Evolutionary conservation across 1,140 invertebrate genomes (phyloP).

Genomic region (Trichomalopsis sarcophagae): DNA sequence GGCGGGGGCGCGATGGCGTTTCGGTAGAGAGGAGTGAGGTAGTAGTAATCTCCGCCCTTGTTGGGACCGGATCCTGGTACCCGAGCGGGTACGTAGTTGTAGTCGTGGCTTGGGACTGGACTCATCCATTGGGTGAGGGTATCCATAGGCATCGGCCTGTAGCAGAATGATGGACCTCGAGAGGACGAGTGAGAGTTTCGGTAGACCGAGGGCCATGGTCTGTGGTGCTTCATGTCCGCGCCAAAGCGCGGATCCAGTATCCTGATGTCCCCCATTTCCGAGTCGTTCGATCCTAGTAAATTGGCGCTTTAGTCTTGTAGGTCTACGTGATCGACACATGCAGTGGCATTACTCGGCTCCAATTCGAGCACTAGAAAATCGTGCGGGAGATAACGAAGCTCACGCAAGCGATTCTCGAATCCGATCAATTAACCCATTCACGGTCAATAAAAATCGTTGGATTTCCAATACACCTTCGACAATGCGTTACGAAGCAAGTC

Average conservation of each 20-base stretch:
- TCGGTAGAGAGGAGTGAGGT: slow-evolving; percentile 81
- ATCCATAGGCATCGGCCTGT: slow-evolving; percentile 75
- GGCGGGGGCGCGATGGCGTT: slow-evolving; percentile 78
- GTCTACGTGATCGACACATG: too few species aligned
- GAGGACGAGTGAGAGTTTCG: slow-evolving; percentile 71
- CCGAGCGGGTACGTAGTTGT: slow-evolving; percentile 74
- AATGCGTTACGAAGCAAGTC: not conserved
- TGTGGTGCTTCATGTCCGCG: slow-evolving; percentile 64
- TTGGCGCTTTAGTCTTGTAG: too few species aligned
- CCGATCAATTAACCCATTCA: not conserved
- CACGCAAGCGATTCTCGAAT: too few species aligned
- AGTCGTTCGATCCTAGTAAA: not conserved
- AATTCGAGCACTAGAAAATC: too few species aligned
- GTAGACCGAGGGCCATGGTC: slow-evolving; percentile 79
- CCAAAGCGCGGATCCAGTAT: slow-evolving; percentile 71
- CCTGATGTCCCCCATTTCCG: slow-evolving; percentile 69
- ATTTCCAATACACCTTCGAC: not conserved
- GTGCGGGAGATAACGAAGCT: too few species aligned
- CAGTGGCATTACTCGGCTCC: too few species aligned
- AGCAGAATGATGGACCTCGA: slow-evolving; percentile 76
- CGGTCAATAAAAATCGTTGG: not conserved
- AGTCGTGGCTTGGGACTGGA: slow-evolving; percentile 66
- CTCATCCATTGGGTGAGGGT: slow-evolving; percentile 67
- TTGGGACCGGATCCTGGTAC: slow-evolving; percentile 69
- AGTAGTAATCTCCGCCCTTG: slow-evolving; percentile 82